Evolutionary conservation across 2,888 invertebrate species (phyloP).

Genomic region (Thyatira batis): DNA sequence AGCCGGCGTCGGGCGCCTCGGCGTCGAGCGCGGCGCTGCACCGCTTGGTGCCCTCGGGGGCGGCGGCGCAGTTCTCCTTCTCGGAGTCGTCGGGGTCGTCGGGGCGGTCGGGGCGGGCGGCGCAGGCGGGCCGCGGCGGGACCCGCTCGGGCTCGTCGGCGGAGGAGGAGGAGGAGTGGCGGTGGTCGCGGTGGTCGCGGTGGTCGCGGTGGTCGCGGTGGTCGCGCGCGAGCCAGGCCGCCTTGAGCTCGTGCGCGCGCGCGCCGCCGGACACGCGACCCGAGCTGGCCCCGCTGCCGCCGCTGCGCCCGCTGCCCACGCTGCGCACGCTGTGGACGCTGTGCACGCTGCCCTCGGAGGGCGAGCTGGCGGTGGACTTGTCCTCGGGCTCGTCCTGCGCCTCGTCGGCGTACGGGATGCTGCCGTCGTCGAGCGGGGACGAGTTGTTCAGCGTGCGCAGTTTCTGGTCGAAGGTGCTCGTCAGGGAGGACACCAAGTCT

Average conservation of each 20-base stretch:
- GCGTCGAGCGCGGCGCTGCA: slow-evolving; percentile 47
- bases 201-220: slow-evolving; percentile 59
- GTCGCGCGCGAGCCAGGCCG: slow-evolving; percentile 74
- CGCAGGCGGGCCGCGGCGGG: slow-evolving; percentile 37
- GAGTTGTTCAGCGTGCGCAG: slow-evolving; percentile 88
- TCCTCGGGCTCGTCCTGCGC: slow-evolving; percentile 81
- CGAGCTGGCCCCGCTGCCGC: slow-evolving; percentile 5
- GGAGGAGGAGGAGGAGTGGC: slow-evolving; percentile 62
- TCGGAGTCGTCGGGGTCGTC: slow-evolving; percentile 66
- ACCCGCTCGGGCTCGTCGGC: slow-evolving; percentile 54
- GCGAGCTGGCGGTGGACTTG: slow-evolving; percentile 58
- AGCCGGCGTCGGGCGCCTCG: slow-evolving; percentile 27
- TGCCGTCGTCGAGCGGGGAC: slow-evolving; percentile 85
- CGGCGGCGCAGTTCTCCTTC: slow-evolving; percentile 61
- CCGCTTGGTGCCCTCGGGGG: slow-evolving; percentile 45
- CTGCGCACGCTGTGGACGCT: slow-evolving; percentile 23
- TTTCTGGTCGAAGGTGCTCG: slow-evolving; percentile 92
- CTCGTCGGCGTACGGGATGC: slow-evolving; percentile 88
- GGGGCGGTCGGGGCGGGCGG: slow-evolving; percentile 37
- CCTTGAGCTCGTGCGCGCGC: slow-evolving; percentile 68
- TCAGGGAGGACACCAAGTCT: slow-evolving; percentile 90
- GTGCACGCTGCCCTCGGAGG: slow-evolving; percentile 52
- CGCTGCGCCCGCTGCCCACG: slow-evolving; percentile 20
- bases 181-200: slow-evolving; percentile 62
- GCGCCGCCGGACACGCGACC: slow-evolving; percentile 47